Conservation (phyloP, 2,888 invertebrate species). For the Anagyrus pseudococci region DNA sequence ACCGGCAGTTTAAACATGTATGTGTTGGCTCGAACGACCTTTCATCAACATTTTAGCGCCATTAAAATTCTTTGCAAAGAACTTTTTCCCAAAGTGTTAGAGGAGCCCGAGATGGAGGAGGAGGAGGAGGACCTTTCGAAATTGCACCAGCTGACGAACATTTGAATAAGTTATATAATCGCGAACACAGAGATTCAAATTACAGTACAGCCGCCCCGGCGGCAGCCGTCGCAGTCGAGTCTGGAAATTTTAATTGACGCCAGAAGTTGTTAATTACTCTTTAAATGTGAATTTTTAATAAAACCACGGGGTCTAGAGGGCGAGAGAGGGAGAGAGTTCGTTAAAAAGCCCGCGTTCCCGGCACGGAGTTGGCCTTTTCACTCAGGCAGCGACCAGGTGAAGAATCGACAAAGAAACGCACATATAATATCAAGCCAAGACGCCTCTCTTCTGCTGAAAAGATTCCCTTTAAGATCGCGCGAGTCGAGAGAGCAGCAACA, state of each 20-base stretch:
- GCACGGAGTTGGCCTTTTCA: too few relatives aligned
- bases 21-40: constrained; percentile 8
- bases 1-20: constrained; percentile 20
- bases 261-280: not conserved
- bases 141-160: not conserved
- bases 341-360: not conserved
- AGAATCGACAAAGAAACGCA: not conserved
- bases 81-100: not conserved
- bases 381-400: not conserved
- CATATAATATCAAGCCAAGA: not conserved
- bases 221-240: too few relatives aligned
- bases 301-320: not conserved
- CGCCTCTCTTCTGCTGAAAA: not conserved
- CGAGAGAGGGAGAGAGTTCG: not conserved
- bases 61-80: not conserved
- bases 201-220: too few relatives aligned
- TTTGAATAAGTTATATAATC: not conserved
- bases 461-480: not conserved
- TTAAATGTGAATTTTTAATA: not conserved
- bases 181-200: not conserved
- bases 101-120: not conserved
- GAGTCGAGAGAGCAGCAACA: too few relatives aligned
- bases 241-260: not conserved
- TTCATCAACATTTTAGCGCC: not conserved
- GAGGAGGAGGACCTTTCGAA: not conserved